Percentiles rank a stretch among this genome's conserved stretches.
phyloP scores from a whole-genome alignment of 2,797 vertebrate species.

The Danio kyathit region DNA sequence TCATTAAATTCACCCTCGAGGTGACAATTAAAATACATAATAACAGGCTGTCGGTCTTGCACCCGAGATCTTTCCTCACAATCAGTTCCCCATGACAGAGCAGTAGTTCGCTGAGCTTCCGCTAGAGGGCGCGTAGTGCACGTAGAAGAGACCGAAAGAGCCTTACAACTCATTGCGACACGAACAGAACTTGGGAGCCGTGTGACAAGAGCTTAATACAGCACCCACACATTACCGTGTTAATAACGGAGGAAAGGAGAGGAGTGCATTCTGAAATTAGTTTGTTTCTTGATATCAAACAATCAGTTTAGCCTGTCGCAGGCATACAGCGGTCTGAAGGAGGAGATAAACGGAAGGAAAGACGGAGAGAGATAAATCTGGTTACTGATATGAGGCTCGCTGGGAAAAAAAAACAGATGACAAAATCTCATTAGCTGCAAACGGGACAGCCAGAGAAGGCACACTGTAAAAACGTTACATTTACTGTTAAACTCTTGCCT shows the following conservation, averaged over 20 bases:
- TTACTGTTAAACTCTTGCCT: neutral
- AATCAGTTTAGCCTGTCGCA: conserved; percentile 15
- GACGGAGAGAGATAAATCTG: conserved; percentile 13
- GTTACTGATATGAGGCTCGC: conserved; percentile 13
- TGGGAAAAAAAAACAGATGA: conserved; percentile 14
- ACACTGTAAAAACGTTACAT: neutral
- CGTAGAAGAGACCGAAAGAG: neutral
- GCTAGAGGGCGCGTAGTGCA: conserved; percentile 24
- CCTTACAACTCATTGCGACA: conserved; percentile 29
- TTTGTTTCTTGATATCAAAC: conserved; percentile 21
- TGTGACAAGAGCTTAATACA: conserved; percentile 32
- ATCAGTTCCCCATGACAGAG: no score
- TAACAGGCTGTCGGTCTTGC: neutral
- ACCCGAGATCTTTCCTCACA: neutral
- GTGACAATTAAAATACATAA: conserved; percentile 5
- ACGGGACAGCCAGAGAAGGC: neutral
- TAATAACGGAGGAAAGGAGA: conserved; percentile 10
- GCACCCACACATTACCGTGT: conserved; percentile 28
- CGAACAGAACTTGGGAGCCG: conserved; percentile 29
- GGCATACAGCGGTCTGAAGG: neutral
- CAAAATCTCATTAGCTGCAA: conserved; percentile 30
- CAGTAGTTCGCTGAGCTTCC: neutral
- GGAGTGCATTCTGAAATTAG: neutral
- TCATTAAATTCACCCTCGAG: neutral
- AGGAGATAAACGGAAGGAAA: neutral